Conservation (phyloP, 2,797 vertebrate species). For the Aulostomus chinensis region DNA sequence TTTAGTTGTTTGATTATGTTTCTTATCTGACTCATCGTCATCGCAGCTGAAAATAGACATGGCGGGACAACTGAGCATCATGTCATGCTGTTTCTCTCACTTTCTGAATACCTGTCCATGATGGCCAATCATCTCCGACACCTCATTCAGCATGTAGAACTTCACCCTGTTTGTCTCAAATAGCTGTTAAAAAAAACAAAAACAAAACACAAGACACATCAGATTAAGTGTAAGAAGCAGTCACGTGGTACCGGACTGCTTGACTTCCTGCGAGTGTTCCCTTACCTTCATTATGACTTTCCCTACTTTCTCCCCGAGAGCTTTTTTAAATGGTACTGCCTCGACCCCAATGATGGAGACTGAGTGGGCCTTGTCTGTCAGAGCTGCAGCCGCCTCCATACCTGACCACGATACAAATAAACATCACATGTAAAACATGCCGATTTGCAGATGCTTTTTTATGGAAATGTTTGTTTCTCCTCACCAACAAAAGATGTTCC, state of each 20-base stretch:
- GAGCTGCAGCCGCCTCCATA: slow-evolving; percentile 96
- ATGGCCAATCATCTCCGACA: slow-evolving; percentile 93
- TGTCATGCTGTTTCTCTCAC: slow-evolving; percentile 81
- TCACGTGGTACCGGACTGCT: background rate
- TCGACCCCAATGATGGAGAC: slow-evolving; percentile 95
- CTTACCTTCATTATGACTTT: slow-evolving; percentile 94
- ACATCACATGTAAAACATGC: background rate
- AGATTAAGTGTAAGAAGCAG: too few relatives aligned
- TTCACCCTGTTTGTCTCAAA: slow-evolving; percentile 95
- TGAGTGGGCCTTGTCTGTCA: slow-evolving; percentile 94
- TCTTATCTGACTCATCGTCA: slow-evolving; percentile 6
- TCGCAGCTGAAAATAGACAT: background rate
- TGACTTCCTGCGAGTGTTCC: slow-evolving; percentile 30
- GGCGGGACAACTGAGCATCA: slow-evolving; percentile 33
- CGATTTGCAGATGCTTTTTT: background rate
- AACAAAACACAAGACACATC: background rate
- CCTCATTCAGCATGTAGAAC: slow-evolving; percentile 99
- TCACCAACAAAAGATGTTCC: slow-evolving; percentile 96
- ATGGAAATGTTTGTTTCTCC: too few relatives aligned
- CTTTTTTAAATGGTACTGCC: slow-evolving; percentile 90
- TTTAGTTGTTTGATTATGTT: slow-evolving; percentile 1
- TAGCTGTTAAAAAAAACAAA: slow-evolving; percentile 78
- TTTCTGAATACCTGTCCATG: slow-evolving; percentile 95
- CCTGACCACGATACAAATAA: slow-evolving; percentile 73
- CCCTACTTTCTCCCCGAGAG: slow-evolving; percentile 93